Percentiles rank a stretch among this genome's conserved stretches.
Evolutionary conservation across 2,888 invertebrate species (phyloP).

Genomic region (Eledona agricola): DNA sequence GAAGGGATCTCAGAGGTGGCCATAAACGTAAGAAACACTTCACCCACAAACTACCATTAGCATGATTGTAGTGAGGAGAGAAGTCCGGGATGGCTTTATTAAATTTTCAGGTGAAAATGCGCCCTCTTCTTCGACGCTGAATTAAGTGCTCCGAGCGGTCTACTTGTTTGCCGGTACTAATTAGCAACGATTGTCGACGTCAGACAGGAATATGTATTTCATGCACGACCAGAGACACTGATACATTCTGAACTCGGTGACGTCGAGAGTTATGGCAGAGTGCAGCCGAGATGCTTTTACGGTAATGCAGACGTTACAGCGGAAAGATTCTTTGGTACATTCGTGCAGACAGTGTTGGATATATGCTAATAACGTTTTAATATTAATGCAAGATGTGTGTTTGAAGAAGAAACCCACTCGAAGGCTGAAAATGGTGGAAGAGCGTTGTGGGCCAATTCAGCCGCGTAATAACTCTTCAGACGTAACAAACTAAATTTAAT

Average conservation of each 20-base stretch:
- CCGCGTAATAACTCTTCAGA: too few relatives aligned
- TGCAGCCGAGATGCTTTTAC: slow-evolving; percentile 10
- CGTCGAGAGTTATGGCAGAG: too few relatives aligned
- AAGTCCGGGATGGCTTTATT: slow-evolving; percentile 32
- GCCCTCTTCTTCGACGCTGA: slow-evolving; percentile 27
- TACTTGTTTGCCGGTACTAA: slow-evolving; percentile 22
- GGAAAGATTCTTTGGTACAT: background rate
- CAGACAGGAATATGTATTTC: slow-evolving; percentile 10
- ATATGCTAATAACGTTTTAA: slow-evolving; percentile 15
- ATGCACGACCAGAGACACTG: background rate
- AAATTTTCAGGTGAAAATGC: slow-evolving; percentile 33
- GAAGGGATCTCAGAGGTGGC: slow-evolving; percentile 33
- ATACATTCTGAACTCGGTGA: background rate
- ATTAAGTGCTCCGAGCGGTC: slow-evolving; percentile 30
- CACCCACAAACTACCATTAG: slow-evolving; percentile 35
- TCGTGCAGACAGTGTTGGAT: background rate
- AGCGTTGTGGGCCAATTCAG: too few relatives aligned
- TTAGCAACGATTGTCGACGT: slow-evolving; percentile 21
- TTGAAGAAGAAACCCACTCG: too few relatives aligned
- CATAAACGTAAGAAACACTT: slow-evolving; percentile 32
- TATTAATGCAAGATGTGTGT: too few relatives aligned
- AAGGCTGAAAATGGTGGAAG: too few relatives aligned
- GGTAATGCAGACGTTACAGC: slow-evolving; percentile 10
- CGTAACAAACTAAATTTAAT: too few relatives aligned
- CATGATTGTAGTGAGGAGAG: slow-evolving; percentile 31